Evolutionary conservation across 1,140 invertebrate genomes (phyloP).

Genomic region (Augochlora pura): DNA sequence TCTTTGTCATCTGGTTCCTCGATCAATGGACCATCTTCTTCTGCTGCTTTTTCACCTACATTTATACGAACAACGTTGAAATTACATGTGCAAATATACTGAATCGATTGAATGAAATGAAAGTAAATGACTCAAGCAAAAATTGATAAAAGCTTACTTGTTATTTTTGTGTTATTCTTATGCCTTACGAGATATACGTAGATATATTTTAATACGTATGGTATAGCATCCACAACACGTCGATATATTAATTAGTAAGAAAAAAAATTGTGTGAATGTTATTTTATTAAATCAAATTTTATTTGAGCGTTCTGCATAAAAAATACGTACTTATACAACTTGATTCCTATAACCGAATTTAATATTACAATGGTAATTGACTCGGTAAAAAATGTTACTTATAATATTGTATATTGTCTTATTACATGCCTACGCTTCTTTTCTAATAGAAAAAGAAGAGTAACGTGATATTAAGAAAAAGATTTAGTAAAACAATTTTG

Average conservation of each 20-base stretch:
- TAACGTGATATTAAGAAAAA: neutral
- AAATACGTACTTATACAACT: slow-evolving; percentile 19
- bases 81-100: neutral
- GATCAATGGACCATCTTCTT: neutral
- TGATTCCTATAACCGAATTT: neutral
- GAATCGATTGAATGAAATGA: neutral
- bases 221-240: neutral
- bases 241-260: slow-evolving; percentile 5
- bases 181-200: neutral
- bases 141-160: slow-evolving; percentile 7
- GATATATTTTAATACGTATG: neutral
- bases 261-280: neutral
- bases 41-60: slow-evolving; percentile 16
- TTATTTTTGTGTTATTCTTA: slow-evolving; percentile 10
- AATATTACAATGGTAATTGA: neutral
- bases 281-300: slow-evolving; percentile 21
- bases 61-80: neutral
- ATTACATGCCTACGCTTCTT: neutral
- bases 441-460: neutral
- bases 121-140: neutral
- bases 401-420: neutral
- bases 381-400: neutral
- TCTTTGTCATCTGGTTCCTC: neutral
- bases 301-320: slow-evolving; percentile 7
- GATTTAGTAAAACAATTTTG: slow-evolving; percentile 15